Percentiles rank a stretch among this genome's conserved stretches.
These are phyloP conservation scores for Catostylus mosaicus DNA, from an alignment of 30 jellyfish, hydroid and myxozoan genomes.

Conservation along the genomic window DNA sequence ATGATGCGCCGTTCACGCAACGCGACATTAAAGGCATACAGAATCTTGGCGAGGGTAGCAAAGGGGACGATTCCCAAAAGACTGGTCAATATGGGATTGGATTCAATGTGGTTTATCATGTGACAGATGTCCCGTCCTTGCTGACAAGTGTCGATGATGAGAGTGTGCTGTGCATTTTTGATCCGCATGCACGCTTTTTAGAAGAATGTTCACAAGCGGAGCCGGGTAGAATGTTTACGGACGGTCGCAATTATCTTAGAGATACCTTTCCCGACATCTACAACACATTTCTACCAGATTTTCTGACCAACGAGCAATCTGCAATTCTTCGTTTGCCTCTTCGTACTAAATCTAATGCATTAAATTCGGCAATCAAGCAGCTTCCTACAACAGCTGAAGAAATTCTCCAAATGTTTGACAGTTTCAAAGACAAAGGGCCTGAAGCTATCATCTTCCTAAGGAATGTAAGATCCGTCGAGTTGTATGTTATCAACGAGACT, in stretches of 20 bases:
- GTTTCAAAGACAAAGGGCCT: slow-evolving; percentile 32
- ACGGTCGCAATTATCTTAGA: slow-evolving; percentile 49
- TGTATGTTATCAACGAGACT: slow-evolving; percentile 13
- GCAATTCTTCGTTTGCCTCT: slow-evolving; percentile 81
- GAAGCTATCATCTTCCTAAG: slow-evolving; percentile 48
- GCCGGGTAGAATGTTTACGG: slow-evolving; percentile 75
- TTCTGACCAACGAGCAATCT: slow-evolving; percentile 24
- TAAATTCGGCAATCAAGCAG: slow-evolving; percentile 24
- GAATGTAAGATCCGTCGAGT: slow-evolving; percentile 26
- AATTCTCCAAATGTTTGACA: slow-evolving; percentile 14
- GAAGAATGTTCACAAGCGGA: slow-evolving; percentile 45
- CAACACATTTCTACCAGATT: slow-evolving; percentile 37
- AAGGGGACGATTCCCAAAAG: slow-evolving; percentile 52
- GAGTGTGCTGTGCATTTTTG: slow-evolving; percentile 67
- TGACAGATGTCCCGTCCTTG: slow-evolving; percentile 79
- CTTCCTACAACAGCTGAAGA: slow-evolving; percentile 29
- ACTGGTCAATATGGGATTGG: slow-evolving; percentile 94
- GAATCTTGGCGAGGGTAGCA: slow-evolving; percentile 75
- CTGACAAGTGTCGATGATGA: slow-evolving; percentile 41
- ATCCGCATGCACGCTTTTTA: slow-evolving; percentile 68
- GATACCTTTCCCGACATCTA: slow-evolving; percentile 38
- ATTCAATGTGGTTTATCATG: slow-evolving; percentile 79
- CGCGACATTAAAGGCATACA: slow-evolving; percentile 74
- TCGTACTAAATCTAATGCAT: slow-evolving; percentile 49
- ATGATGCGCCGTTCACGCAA: slow-evolving; percentile 68